Percentiles rank a stretch among this genome's conserved stretches.
These are phyloP conservation scores for Zosterops pallidus DNA, from an alignment of 2,113 vertebrate genomes.

Conservation along the genomic window DNA sequence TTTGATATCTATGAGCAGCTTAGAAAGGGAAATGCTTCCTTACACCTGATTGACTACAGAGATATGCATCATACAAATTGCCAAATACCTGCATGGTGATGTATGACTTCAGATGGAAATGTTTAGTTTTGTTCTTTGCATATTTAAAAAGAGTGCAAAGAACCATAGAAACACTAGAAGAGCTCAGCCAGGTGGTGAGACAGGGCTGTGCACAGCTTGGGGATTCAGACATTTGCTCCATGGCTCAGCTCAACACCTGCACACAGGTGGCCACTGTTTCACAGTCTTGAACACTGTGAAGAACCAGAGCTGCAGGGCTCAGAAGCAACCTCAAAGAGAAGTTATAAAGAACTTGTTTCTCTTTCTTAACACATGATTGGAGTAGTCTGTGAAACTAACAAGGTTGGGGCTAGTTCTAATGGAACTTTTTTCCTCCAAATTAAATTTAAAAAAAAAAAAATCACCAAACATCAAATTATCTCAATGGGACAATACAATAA, in stretches of 20 bases:
- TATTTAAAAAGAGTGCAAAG: no score
- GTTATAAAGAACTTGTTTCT: background rate
- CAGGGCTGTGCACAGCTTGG: background rate
- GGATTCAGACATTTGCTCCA: background rate
- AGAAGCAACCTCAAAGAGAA: background rate
- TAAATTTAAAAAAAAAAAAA: no score
- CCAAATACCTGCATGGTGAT: rapidly evolving
- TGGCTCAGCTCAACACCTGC: background rate
- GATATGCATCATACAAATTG: background rate
- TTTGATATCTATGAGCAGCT: background rate
- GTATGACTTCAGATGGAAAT: background rate
- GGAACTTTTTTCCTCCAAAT: background rate
- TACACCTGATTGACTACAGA: rapidly evolving
- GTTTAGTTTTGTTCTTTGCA: background rate
- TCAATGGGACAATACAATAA: background rate
- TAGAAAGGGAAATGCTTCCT: background rate
- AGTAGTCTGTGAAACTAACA: background rate
- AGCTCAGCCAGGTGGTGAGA: background rate
- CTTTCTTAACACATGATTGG: background rate
- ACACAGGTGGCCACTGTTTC: background rate
- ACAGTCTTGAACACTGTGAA: background rate
- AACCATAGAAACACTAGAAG: background rate
- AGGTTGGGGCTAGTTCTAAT: background rate
- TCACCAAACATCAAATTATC: background rate
- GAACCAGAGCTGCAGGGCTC: background rate